Conservation (phyloP, 2,797 vertebrate genomes). For the Cephalopachus bancanus region DNA sequence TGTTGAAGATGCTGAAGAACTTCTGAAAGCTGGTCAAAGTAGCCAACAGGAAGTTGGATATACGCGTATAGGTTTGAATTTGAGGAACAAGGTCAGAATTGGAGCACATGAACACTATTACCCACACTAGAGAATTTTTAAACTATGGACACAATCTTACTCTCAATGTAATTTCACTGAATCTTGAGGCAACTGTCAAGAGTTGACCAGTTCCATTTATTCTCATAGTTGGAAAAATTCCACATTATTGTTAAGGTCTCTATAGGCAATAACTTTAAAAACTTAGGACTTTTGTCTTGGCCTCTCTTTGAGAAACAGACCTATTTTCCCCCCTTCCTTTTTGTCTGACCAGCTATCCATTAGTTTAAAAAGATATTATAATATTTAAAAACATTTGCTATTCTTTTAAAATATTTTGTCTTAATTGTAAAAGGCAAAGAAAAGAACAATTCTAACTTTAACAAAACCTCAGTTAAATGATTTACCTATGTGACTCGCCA, state of each 20-base stretch:
- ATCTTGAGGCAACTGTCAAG: constrained; percentile 75
- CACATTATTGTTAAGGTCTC: constrained; percentile 66
- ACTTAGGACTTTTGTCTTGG: constrained; percentile 39
- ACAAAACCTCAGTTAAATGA: constrained; percentile 62
- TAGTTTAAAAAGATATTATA: constrained; percentile 56
- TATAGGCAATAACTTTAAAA: constrained; percentile 60
- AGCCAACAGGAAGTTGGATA: background rate
- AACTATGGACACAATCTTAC: constrained; percentile 62
- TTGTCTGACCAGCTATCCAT: background rate
- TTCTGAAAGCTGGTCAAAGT: constrained; percentile 19
- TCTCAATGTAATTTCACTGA: constrained; percentile 62
- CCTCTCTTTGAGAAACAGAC: background rate
- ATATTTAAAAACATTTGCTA: constrained; percentile 43
- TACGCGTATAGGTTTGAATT: background rate
- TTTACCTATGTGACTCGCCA: constrained; percentile 55
- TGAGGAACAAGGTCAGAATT: constrained; percentile 38
- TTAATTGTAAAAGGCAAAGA: constrained; percentile 64
- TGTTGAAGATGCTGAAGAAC: constrained; percentile 43
- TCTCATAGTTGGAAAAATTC: constrained; percentile 74
- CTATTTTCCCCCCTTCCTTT: background rate
- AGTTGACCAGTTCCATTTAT: constrained; percentile 76
- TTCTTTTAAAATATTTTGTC: constrained; percentile 57
- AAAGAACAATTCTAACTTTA: constrained; percentile 57
- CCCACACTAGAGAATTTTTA: constrained; percentile 45
- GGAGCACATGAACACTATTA: background rate